These are phyloP conservation scores for Saturnia pavonia DNA, from an alignment of 2,888 invertebrate species.

Conservation along the genomic window DNA sequence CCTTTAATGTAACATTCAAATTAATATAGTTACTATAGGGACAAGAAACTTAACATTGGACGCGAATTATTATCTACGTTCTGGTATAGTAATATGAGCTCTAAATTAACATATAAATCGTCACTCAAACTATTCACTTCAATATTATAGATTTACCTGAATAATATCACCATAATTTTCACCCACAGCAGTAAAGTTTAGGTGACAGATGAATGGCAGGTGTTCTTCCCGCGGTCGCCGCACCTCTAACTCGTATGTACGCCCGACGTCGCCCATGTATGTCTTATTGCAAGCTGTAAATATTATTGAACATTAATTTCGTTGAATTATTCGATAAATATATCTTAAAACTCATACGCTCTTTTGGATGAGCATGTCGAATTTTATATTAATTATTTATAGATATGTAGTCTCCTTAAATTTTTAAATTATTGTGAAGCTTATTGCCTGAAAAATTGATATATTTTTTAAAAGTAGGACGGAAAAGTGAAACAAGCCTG, in stretches of 20 bases:
- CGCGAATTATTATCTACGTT: not conserved
- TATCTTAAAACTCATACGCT: no score
- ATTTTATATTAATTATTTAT: no score
- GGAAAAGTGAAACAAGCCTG: no score
- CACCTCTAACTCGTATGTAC: slow-evolving; percentile 90
- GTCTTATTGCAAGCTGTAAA: slow-evolving; percentile 91
- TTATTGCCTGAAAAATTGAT: no score
- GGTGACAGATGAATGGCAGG: slow-evolving; percentile 89
- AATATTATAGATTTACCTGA: slow-evolving; percentile 78
- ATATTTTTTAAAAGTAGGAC: no score
- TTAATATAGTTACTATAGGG: no score
- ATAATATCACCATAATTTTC: slow-evolving; percentile 90
- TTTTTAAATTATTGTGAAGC: no score
- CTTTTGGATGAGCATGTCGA: no score
- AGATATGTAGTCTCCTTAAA: no score
- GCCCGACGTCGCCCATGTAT: slow-evolving; percentile 90
- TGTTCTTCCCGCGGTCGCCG: slow-evolving; percentile 88
- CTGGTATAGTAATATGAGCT: not conserved
- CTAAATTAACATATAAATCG: not conserved
- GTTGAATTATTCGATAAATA: not conserved
- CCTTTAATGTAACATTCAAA: no score
- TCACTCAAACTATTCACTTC: not conserved
- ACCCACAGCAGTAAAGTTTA: slow-evolving; percentile 92
- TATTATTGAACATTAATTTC: slow-evolving; percentile 29
- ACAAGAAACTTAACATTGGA: not conserved